Base-by-base conservation (phyloP, 2,113 vertebrate genomes). In the Bubo blakistoni region DNA sequence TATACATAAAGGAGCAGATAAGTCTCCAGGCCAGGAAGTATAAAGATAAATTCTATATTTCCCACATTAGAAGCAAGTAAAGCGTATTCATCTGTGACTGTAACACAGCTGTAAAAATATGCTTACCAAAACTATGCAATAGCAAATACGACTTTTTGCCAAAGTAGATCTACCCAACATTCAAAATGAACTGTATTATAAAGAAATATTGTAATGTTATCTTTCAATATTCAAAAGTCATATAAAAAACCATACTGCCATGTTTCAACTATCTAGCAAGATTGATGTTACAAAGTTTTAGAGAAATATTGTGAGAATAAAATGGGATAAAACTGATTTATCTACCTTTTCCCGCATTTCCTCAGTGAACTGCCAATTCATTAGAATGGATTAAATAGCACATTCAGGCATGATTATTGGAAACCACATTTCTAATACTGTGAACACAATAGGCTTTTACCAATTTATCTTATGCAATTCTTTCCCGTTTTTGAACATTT, bases 161-260 rank as follows among this genome's bases (percentile, higher is more conserved):
- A 47, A 44, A 70, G 26, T 22, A 58, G 25, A 24, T 78, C 11
- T 69, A 47, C 14, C 6, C 24, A 78, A 78, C 11, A 71, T n/a
- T 21, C 10, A 69, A 84, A 30, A 1, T 52, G 20, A 73, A 12
- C 5, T 46, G 2, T 34, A 34, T 32, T 61, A 66, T 26, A 22
- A 49, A 66, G 34, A 81, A 84, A 51, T 52, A 74, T 40, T 36
- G 44, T 22, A 54, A 34, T 22, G 10, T 29, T 69, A 26, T 69
- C 9, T 79, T 85, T 63, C 9, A 49, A 6, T 66, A 51, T 81
- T 77, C 30, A 72, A 13, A 81, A 78, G 8, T 49, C 6, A 47
- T 32, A 21, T 27, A 18, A 84, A 69, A 42, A 22, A 0, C 0
- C 14, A 30, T 51, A 62, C 2, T 91, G 11, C 13, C 1, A 5